Evolutionary conservation across 2,797 vertebrate genomes (phyloP), one percentile per base, ranked within the genome.

Genomic region (Galaxias olidus): DNA sequence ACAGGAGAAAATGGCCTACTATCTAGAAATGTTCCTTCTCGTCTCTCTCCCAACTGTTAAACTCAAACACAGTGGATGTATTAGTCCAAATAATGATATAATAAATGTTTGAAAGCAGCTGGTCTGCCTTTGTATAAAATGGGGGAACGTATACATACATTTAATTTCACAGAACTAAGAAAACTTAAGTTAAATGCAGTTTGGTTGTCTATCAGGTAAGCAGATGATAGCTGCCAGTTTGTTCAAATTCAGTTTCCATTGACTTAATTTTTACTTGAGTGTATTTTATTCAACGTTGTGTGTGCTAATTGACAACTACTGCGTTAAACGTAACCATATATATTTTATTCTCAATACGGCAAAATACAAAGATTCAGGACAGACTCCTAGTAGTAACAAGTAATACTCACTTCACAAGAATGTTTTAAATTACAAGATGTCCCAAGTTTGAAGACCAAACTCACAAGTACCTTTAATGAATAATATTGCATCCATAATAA

Each of bases 291-390:
- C 4, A 18, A 53, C 13, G 9, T 12, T 30, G 52, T 54, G 13
- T 12, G 7, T 10, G 44, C 19, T 61, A 9, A 66, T 76, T 14
- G 15, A 65, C 19, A 0, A 59, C 50, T 50, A 61, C 41, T 20
- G 59, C 3, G 51, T 83, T 83, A 87, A 90, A 88, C 84, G 86
- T 90, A 87, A 89, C 93, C 95, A 97, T 96, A 97, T 96, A 90
- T 94, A 95, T 95, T 98, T 98, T 97, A 98, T 95, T 97, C 93
- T 98, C 94, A 96, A 96, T 98, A 98, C 95, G 90, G 96, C 95
- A 98, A 93, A 99, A 97, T 98, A 99, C 97, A 97, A 97, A 97
- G 95, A 95, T 95, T 96, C 90, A 96, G 94, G 95, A 98, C 95
- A 98, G 94, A 96, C 94, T 92, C 84, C 88, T 89, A 92, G 92